phyloP scores from a whole-genome alignment of 2,113 vertebrate genomes.

The Macquaria ambigua region DNA sequence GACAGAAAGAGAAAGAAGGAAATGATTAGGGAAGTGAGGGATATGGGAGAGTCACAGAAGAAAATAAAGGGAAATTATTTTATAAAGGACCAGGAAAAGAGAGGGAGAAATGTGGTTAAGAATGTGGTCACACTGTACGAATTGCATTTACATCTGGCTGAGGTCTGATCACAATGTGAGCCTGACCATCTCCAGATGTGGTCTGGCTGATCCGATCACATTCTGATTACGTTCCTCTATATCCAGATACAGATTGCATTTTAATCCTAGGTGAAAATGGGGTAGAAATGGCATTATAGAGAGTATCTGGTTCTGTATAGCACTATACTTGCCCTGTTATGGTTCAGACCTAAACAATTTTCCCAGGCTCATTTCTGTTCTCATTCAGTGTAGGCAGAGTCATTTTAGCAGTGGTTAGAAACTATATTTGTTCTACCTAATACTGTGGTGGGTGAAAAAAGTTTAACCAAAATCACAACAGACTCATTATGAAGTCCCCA shows the following conservation, averaged over 20 bases:
- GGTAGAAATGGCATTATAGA: background rate
- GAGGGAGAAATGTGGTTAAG: background rate
- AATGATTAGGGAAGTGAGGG: no score
- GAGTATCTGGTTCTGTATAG: background rate
- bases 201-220: background rate
- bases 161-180: background rate
- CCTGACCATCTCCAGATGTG: background rate
- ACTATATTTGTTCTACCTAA: background rate
- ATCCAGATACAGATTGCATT: background rate
- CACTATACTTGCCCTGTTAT: background rate
- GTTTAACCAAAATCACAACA: conserved; percentile 12
- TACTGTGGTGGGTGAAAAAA: background rate
- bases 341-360: background rate
- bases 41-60: background rate
- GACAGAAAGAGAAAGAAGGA: no score
- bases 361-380: background rate
- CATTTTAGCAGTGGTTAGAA: background rate
- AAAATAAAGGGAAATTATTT: background rate
- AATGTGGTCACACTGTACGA: background rate
- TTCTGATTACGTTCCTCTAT: background rate
- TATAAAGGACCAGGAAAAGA: background rate
- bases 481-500: conserved; percentile 10
- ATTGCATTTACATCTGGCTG: background rate
- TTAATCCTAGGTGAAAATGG: background rate
- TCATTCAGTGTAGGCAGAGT: no score